Evolutionary conservation across 2,113 vertebrate genomes (phyloP).

Genomic region (Podilymbus podiceps): DNA sequence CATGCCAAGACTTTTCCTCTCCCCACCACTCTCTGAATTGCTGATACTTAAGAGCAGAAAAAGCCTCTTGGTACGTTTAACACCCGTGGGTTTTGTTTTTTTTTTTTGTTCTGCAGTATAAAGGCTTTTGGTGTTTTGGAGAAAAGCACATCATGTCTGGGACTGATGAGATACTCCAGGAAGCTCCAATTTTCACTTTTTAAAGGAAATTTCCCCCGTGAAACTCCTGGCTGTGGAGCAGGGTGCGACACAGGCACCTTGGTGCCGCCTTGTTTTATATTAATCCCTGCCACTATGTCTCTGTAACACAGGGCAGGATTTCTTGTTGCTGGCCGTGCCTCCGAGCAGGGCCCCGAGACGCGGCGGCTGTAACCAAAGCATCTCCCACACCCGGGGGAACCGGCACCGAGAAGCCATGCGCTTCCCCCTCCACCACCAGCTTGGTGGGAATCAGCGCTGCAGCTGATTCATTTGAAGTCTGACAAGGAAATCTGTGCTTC

Average conservation of each 20-base stretch:
- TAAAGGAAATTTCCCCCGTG: not conserved
- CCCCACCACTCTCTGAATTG: not conserved
- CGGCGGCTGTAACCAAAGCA: not conserved
- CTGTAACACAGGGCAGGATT: not conserved
- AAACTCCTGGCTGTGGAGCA: not conserved
- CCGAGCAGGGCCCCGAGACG: not conserved
- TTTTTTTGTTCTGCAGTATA: not conserved
- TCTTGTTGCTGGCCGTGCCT: not conserved
- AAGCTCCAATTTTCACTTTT: not conserved
- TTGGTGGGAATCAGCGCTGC: not conserved
- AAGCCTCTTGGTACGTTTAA: not conserved
- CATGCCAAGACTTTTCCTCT: not conserved
- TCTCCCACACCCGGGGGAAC: not conserved
- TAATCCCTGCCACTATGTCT: not conserved
- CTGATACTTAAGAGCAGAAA: not conserved
- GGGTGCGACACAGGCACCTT: not conserved
- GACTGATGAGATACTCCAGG: not conserved
- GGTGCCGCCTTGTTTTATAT: not conserved
- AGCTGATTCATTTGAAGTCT: too few relatives aligned
- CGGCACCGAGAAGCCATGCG: accelerated
- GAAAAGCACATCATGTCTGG: not conserved
- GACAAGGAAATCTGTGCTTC: not conserved
- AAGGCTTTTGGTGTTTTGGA: not conserved
- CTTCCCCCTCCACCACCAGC: not conserved
- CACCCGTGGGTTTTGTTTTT: not conserved